Percentiles rank a stretch among this genome's conserved stretches.
phyloP scores from a whole-genome alignment of 1,140 invertebrate genomes.

The Grapholita molesta region DNA sequence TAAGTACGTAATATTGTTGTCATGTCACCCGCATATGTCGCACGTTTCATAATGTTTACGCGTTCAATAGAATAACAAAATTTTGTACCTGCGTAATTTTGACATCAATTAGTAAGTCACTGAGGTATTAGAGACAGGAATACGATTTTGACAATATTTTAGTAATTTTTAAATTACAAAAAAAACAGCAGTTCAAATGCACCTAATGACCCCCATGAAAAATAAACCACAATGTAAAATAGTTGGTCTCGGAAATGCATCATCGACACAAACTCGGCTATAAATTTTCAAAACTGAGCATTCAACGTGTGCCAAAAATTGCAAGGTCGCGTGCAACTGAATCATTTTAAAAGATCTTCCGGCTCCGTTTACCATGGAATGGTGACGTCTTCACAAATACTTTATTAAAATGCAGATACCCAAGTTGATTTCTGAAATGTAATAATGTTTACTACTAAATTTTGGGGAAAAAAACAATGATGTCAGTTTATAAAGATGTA shows the following conservation, averaged over 20 bases:
- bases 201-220: not conserved
- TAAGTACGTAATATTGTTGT: not conserved
- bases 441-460: too few relatives aligned
- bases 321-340: not conserved
- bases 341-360: conserved; percentile 1
- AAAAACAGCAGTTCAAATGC: too few relatives aligned
- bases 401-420: not conserved
- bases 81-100: too few relatives aligned
- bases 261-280: not conserved
- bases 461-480: too few relatives aligned
- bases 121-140: too few relatives aligned
- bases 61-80: too few relatives aligned
- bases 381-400: not conserved
- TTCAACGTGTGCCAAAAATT: conserved; percentile 7
- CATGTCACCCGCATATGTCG: not conserved
- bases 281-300: not conserved
- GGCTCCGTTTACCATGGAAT: not conserved
- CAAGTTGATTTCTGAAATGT: too few relatives aligned
- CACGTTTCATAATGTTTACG: not conserved
- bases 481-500: too few relatives aligned
- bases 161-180: too few relatives aligned
- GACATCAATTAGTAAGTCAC: too few relatives aligned
- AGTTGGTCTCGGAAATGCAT: not conserved
- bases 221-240: not conserved
- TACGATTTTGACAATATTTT: too few relatives aligned